phyloP scores from a whole-genome alignment of 2,797 vertebrate genomes.

The Vultur gryphus region DNA sequence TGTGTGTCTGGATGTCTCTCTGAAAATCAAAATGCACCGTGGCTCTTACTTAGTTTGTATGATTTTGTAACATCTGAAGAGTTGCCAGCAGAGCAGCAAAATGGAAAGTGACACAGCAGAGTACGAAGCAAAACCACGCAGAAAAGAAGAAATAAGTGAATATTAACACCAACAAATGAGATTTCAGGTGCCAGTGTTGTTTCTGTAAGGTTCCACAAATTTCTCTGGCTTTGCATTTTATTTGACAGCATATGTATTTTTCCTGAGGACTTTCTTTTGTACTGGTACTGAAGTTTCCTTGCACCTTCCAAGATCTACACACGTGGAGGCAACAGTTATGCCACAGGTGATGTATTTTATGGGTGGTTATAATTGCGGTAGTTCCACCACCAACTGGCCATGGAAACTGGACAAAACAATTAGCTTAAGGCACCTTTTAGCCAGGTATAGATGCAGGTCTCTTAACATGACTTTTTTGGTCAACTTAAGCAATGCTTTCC shows the following conservation, averaged over 20 bases:
- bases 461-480: neutral
- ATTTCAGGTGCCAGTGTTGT: neutral
- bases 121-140: neutral
- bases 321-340: accelerated
- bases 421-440: neutral
- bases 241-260: neutral
- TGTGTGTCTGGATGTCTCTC: neutral
- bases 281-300: neutral
- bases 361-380: neutral
- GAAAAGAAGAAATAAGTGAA: neutral
- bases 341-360: neutral
- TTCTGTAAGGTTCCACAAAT: neutral
- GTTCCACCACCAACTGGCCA: neutral
- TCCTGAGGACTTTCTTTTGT: neutral
- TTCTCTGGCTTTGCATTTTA: neutral
- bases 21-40: neutral
- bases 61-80: neutral
- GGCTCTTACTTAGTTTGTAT: neutral
- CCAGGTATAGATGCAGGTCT: accelerated
- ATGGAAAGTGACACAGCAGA: neutral
- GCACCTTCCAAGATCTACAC: accelerated
- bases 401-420: neutral
- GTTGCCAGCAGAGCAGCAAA: neutral
- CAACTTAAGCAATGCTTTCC: neutral
- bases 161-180: neutral